phyloP scores from a whole-genome alignment of 1,140 invertebrate species.

The Palaemon carinicauda region DNA sequence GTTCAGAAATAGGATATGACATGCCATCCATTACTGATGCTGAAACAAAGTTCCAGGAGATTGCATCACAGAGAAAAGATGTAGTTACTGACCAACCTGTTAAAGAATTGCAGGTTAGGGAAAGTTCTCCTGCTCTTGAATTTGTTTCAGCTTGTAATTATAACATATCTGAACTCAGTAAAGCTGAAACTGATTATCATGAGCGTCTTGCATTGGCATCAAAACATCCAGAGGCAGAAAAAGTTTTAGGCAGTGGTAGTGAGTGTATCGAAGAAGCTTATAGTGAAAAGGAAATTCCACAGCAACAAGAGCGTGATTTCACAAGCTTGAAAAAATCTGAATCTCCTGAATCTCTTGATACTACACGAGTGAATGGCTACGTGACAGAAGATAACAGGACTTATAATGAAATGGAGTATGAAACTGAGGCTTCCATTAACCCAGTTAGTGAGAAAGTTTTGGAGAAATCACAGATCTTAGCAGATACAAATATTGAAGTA shows the following conservation, averaged over 20 bases:
- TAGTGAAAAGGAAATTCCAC: no score
- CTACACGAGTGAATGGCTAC: not conserved
- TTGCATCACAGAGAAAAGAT: no score
- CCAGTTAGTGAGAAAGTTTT: not conserved
- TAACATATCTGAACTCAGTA: not conserved
- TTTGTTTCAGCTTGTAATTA: not conserved
- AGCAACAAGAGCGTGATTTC: no score
- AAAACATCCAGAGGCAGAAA: not conserved
- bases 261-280: not conserved
- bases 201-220: not conserved
- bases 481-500: not conserved
- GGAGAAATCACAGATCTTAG: not conserved
- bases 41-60: not conserved
- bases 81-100: no score
- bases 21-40: not conserved
- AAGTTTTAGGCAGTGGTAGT: not conserved
- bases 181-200: slow-evolving; percentile 3
- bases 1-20: not conserved
- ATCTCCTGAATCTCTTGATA: no score
- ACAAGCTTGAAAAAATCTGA: no score
- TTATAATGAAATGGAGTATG: not conserved
- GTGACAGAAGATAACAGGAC: not conserved
- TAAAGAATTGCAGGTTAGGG: no score
- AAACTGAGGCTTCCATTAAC: not conserved
- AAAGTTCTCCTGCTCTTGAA: not conserved